phyloP scores from a whole-genome alignment of 2,888 invertebrate genomes.

The Coleophora flavipennella region DNA sequence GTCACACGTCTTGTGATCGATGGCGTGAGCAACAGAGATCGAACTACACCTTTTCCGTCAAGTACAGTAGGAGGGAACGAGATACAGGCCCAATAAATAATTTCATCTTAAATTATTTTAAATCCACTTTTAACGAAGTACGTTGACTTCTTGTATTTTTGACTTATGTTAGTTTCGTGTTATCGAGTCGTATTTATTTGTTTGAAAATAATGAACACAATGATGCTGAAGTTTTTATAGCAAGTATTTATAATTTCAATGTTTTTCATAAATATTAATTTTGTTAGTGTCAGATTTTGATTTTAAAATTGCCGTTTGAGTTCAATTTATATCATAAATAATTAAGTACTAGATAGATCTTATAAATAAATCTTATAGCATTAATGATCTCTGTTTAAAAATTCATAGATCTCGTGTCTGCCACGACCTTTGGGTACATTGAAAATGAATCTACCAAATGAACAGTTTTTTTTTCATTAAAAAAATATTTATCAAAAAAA shows the following conservation, averaged over 20 bases:
- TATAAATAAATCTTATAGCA: too few relatives aligned
- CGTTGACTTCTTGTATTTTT: conserved; percentile 67
- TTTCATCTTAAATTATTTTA: conserved; percentile 63
- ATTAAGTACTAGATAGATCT: too few relatives aligned
- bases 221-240: conserved; percentile 14
- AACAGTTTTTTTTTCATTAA: too few relatives aligned
- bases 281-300: conserved; percentile 3
- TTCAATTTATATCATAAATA: too few relatives aligned
- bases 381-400: too few relatives aligned
- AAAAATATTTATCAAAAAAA: too few relatives aligned
- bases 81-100: conserved; percentile 54
- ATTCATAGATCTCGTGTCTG: too few relatives aligned
- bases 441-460: too few relatives aligned
- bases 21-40: conserved; percentile 51
- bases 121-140: conserved; percentile 61
- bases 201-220: conserved; percentile 34
- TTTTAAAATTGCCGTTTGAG: conserved; percentile 37
- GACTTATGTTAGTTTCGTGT: conserved; percentile 46
- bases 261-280: too few relatives aligned
- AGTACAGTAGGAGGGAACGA: conserved; percentile 31
- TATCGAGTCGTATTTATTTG: conserved; percentile 37
- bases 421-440: too few relatives aligned
- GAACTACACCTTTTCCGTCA: conserved; percentile 27
- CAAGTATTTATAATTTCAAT: not conserved
- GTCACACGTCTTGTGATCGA: conserved; percentile 70